A percentile compares a stretch with the other conserved stretches of the same genome.
phyloP scores from a whole-genome alignment of 2,888 invertebrate species.

The Neoitamus cyanurus region DNA sequence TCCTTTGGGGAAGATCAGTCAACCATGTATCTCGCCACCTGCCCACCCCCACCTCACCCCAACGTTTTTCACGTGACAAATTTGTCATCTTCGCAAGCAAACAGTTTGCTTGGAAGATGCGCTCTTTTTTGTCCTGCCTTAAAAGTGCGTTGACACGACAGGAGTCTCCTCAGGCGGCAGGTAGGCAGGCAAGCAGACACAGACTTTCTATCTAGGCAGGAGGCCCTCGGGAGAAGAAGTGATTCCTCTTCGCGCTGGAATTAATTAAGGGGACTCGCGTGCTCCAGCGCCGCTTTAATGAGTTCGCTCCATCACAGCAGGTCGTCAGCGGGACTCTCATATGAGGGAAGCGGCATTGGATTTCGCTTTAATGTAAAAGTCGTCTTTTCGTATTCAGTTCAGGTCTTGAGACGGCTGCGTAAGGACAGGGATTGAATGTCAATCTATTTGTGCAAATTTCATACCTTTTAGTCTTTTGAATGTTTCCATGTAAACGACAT shows the following conservation, averaged over 20 bases:
- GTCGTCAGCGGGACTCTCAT: background rate
- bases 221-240: background rate
- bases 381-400: background rate
- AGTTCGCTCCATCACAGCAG: background rate
- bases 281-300: background rate
- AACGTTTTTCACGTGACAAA: background rate
- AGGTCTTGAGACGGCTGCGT: background rate
- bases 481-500: slow-evolving; percentile 10
- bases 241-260: background rate
- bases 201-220: background rate
- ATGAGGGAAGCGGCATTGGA: background rate
- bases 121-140: background rate
- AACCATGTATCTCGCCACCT: background rate
- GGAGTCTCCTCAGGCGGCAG: background rate
- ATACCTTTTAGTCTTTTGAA: background rate
- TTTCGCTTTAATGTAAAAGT: background rate
- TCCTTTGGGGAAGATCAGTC: background rate
- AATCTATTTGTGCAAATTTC: background rate
- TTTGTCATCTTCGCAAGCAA: background rate
- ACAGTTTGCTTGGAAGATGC: background rate
- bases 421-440: background rate
- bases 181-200: background rate
- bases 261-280: background rate
- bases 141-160: background rate
- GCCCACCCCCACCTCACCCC: background rate